phyloP scores from a whole-genome alignment of 2,113 vertebrate species.

The Cololabis saira region DNA sequence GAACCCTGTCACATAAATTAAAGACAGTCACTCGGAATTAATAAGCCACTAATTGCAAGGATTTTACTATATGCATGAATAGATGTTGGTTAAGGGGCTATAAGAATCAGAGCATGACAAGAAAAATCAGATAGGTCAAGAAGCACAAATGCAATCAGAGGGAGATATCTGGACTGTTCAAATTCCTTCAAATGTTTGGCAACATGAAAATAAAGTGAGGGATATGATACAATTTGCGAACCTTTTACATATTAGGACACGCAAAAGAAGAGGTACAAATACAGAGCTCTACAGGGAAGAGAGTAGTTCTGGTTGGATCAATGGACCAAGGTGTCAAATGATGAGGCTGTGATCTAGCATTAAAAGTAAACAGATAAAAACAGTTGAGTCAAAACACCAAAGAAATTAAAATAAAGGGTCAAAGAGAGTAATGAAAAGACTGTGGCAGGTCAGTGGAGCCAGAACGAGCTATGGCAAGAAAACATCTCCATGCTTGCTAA shows the following conservation, averaged over 20 bases:
- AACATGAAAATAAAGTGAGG: conserved; percentile 2
- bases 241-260: conserved; percentile 9
- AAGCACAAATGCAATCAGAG: conserved; percentile 60
- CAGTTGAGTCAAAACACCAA: conserved; percentile 26
- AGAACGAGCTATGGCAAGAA: too few relatives aligned
- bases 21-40: conserved; percentile 47
- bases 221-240: neutral
- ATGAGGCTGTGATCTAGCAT: conserved; percentile 49
- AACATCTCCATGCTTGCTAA: too few relatives aligned
- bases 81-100: conserved; percentile 43
- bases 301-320: conserved; percentile 8
- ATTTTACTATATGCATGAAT: conserved; percentile 38
- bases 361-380: conserved; percentile 14
- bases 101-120: conserved; percentile 5
- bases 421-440: conserved; percentile 2
- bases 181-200: conserved; percentile 33
- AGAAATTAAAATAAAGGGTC: conserved; percentile 20
- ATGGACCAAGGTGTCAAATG: conserved; percentile 30
- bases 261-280: conserved; percentile 1
- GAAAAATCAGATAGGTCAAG: conserved; percentile 57
- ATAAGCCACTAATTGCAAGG: conserved; percentile 53
- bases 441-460: too few relatives aligned
- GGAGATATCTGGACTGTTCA: conserved; percentile 29
- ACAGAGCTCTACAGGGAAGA: neutral
- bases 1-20: conserved; percentile 58